Evolutionary conservation across 2,113 vertebrate species (phyloP), one percentile per base, ranked within the genome.

Genomic region (Neolamprologus caudopunctatus): DNA sequence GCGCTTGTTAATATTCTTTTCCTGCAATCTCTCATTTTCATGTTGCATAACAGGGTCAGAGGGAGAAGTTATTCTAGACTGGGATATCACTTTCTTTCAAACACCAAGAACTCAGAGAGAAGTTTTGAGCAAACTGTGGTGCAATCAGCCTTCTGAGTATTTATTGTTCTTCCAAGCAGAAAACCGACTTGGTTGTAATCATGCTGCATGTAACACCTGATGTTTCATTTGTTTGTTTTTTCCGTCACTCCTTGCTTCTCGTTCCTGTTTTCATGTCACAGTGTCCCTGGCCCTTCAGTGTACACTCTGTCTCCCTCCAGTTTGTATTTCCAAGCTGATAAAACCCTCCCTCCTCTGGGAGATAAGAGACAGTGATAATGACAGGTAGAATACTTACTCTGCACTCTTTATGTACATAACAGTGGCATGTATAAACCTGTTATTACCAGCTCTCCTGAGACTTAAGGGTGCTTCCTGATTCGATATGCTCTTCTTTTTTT

Each of bases 351-450:
- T 86, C 40, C 85, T 82, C 85, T 51, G 85, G 80, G 12, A 94
- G 93, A 96, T 95, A 95, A 95, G 93, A 88, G 50, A 75, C 26
- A 24, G 87, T 68, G 93, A 93, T 94, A 90, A 91, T 45, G 10
- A 85, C 88, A 90, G 57, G 66, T 54, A 31, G 89, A 85, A 87
- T 87, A 88, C 91, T 89, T 82, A 55, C 55, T 14, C 33, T 90
- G 86, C 89, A 85, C 81, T 75, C 53, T 85, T 58, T 82, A 63
- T 9, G 42, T 51, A 40, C 86, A 88, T 66, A 85, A 50, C 71
- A 78, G 90, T 80, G 78, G 24, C 51, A 50, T n/a, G 8, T 42
- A 80, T 71, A 83, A 89, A 91, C 88, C 81, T 80, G 57, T 55
- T 85, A 28, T 81, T 68, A 24, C 33, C 33, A 85, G 45, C 61